Evolutionary conservation across 2,888 invertebrate species (phyloP).

Genomic region (Troides helena): DNA sequence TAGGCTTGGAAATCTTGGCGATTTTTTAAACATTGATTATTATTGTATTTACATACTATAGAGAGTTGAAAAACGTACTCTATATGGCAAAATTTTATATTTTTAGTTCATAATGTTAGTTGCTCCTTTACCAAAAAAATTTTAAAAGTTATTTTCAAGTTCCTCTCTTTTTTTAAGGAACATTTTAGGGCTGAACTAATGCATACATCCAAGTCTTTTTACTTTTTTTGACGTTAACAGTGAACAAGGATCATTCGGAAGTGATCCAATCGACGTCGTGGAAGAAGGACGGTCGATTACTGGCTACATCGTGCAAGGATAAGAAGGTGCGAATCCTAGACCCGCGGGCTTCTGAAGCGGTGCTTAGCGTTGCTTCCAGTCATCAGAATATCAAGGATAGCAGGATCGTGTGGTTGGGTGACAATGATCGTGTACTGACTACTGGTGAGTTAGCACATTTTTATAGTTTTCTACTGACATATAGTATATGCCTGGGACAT

Average conservation of each 20-base stretch:
- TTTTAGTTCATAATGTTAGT: too few relatives aligned
- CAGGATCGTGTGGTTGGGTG: slow-evolving; percentile 93
- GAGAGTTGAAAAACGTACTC: too few relatives aligned
- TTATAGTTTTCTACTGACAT: neutral
- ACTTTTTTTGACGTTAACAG: slow-evolving; percentile 40
- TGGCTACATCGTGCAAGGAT: slow-evolving; percentile 95
- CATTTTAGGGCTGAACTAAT: too few relatives aligned
- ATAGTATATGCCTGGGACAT: too few relatives aligned
- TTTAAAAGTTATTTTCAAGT: too few relatives aligned
- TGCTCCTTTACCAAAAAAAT: too few relatives aligned
- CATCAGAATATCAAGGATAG: slow-evolving; percentile 96
- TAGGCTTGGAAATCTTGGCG: too few relatives aligned
- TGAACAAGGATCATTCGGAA: slow-evolving; percentile 88
- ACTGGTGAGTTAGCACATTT: slow-evolving; percentile 79
- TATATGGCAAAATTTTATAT: too few relatives aligned
- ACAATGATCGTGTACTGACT: slow-evolving; percentile 89
- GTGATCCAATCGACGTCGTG: slow-evolving; percentile 94
- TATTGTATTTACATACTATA: too few relatives aligned
- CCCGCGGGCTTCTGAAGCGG: slow-evolving; percentile 83
- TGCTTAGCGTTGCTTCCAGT: slow-evolving; percentile 84
- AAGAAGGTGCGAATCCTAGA: slow-evolving; percentile 92
- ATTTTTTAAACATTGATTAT: too few relatives aligned
- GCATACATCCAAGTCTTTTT: too few relatives aligned
- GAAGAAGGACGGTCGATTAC: slow-evolving; percentile 89
- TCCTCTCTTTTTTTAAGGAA: too few relatives aligned